Base-by-base conservation (phyloP, 2,888 invertebrate species). In the Coleophora flavipennella region DNA sequence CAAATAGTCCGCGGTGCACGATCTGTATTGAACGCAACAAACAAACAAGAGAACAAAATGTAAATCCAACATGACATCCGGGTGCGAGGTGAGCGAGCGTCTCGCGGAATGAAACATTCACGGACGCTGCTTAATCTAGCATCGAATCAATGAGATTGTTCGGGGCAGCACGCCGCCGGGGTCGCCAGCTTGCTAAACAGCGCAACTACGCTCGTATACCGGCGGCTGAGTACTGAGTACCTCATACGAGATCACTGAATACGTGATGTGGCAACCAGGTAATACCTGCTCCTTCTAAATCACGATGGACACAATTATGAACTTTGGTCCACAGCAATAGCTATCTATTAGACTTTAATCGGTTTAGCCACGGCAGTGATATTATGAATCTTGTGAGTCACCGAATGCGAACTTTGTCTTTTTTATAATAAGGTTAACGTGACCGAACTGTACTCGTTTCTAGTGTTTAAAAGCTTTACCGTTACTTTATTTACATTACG, bases 51-150 rank as follows among this genome's bases (percentile, higher is more conserved):
- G 67, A 64, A 60, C 70, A 53, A 68, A 73, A 73, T 69, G 67
- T 67, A 68, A 72, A 73, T 66, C 63, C 57, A 69, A 76, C 72
- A 75, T 71, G 77, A 77, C 78, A 79, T 80, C 79, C 78, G 78
- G 79, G 75, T 76, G 78, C 69, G 63, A 71, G 76, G 72, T 77
- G 74, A 64, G 62, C 66, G 65, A 65, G 63, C 71, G 72, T 73
- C 65, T 50, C 54, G 67, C 69, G 53, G 63, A 73, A 66, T 67
- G 72, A 75, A 71, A 73, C 75, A 70, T 78, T 69, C 67, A 68
- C 62, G 66, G 64, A 64, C 63, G 65, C 64, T 51, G 67, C 66
- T 73, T 77, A 74, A 80, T 80, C 80, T 76, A 51, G 59, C 62
- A 71, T 70, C 60, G 67, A 67, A 79, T 79, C 79, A 72, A 72